phyloP scores from a whole-genome alignment of 2,113 vertebrate species.

The Leptobrachium leishanense region DNA sequence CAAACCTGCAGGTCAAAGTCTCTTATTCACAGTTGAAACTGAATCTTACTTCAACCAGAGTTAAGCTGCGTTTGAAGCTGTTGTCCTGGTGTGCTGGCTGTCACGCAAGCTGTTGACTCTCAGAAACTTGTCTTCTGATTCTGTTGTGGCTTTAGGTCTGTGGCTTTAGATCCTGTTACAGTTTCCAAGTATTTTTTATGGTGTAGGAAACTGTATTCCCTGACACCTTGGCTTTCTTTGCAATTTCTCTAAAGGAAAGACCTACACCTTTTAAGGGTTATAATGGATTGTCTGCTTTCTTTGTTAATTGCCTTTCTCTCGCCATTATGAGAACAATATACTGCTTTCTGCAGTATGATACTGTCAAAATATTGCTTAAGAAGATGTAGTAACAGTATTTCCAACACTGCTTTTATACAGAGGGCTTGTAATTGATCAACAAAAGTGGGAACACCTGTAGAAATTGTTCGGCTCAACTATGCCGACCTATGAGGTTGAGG shows the following conservation, averaged over 20 bases:
- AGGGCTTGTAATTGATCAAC: not conserved
- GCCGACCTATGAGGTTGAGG: too few relatives aligned
- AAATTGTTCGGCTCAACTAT: not conserved
- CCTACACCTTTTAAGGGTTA: conserved; percentile 7
- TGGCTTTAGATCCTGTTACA: too few relatives aligned
- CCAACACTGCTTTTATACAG: not conserved
- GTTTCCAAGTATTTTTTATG: not conserved
- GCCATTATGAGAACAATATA: not conserved
- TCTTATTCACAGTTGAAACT: not conserved
- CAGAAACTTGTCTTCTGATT: too few relatives aligned
- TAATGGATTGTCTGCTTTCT: not conserved
- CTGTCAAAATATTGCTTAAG: conserved; percentile 1
- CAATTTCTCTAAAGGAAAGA: not conserved
- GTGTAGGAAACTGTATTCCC: not conserved
- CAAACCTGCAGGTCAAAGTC: not conserved
- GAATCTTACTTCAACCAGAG: not conserved
- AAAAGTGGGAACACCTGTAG: conserved; percentile 1
- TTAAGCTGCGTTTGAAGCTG: not conserved
- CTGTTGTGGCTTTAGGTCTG: too few relatives aligned
- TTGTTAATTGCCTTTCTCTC: not conserved
- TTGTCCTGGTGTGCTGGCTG: too few relatives aligned
- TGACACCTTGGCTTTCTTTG: too few relatives aligned
- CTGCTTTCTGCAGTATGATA: conserved; percentile 5
- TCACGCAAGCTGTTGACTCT: too few relatives aligned
- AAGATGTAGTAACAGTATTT: not conserved